Evolutionary conservation across 2,113 vertebrate species (phyloP).

Genomic region (Myanophis thanlyinensis): DNA sequence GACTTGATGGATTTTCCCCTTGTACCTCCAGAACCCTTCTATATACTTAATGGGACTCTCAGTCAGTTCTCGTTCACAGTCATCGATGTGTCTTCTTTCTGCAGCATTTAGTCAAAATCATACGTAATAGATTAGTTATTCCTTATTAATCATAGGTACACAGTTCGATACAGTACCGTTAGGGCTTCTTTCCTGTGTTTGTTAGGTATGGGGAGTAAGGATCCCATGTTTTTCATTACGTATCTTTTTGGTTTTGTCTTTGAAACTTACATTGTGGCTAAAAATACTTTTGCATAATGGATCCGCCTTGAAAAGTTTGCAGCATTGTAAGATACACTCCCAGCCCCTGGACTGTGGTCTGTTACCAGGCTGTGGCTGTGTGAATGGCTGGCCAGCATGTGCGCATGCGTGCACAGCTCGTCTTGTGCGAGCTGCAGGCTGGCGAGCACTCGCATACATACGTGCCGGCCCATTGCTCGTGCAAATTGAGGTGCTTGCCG

Average conservation of each 20-base stretch:
- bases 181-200: not conserved
- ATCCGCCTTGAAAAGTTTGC: not conserved
- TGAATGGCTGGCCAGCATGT: not conserved
- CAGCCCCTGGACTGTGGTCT: no score
- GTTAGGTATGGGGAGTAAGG: not conserved
- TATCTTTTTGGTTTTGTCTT: not conserved
- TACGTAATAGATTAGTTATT: not conserved
- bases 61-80: no score
- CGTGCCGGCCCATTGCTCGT: fast-evolving
- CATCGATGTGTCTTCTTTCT: not conserved
- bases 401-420: not conserved
- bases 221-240: not conserved
- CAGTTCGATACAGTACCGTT: not conserved
- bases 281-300: not conserved
- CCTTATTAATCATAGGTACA: not conserved
- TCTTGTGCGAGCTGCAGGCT: not conserved
- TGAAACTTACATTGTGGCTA: not conserved
- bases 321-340: not conserved
- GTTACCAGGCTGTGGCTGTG: no score
- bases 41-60: not conserved
- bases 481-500: fast-evolving
- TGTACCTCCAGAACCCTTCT: not conserved
- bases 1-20: not conserved
- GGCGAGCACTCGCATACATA: not conserved
- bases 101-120: not conserved